Percentiles rank a stretch among this genome's conserved stretches.
Conservation (phyloP, 2,888 invertebrate species). For the Amiota minor region DNA sequence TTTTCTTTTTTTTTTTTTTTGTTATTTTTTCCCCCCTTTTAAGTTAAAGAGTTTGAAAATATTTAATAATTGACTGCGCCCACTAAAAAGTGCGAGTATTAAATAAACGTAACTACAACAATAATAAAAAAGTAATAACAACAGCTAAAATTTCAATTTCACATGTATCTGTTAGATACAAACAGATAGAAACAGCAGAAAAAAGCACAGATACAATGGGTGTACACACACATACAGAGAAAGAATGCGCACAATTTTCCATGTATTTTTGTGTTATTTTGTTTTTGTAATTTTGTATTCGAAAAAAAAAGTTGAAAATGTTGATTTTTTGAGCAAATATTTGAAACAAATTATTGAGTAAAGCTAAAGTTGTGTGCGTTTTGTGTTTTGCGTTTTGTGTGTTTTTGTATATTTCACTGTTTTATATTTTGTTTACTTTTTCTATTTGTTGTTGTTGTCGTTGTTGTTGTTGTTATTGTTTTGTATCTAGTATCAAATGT, state of each 20-base stretch:
- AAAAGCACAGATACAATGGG: conserved; percentile 3
- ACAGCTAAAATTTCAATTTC: conserved; percentile 42
- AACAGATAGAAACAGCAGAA: conserved; percentile 1
- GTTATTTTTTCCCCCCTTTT: too few species aligned
- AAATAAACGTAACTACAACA: conserved; percentile 51
- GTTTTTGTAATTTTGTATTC: neutral
- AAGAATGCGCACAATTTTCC: conserved; percentile 62
- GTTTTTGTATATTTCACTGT: neutral
- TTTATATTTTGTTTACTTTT: neutral
- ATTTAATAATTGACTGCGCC: neutral
- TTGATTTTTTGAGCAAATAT: conserved; percentile 65
- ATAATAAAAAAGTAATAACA: too few species aligned
- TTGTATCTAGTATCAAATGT: neutral
- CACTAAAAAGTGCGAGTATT: conserved; percentile 11
- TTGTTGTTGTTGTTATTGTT: neutral
- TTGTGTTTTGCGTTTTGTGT: neutral
- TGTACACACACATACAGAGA: too few species aligned
- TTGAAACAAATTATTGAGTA: conserved; percentile 60
- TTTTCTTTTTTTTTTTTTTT: too few species aligned
- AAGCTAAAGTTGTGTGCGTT: neutral
- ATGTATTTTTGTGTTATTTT: conserved; percentile 50
- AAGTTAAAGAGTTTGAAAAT: too few species aligned
- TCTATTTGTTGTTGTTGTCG: neutral
- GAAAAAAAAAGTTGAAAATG: conserved; percentile 39
- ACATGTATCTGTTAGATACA: conserved; percentile 65